Base-by-base conservation (phyloP, 2,888 invertebrate genomes). In the Drosophila atripex region DNA sequence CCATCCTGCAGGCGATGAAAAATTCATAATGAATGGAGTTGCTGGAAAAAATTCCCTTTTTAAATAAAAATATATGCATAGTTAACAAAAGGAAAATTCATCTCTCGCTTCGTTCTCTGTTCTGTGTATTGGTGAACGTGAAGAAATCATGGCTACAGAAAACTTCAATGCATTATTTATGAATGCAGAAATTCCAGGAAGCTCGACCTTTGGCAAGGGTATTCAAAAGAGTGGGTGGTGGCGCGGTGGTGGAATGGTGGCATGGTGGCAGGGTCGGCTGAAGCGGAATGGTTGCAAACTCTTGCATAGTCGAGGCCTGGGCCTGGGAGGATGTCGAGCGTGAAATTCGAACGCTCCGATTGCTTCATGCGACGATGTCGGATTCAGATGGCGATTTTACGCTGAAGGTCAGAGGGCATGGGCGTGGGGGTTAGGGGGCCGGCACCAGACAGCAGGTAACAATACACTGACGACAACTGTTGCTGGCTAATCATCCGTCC, bases 301-400 rank as follows among this genome's bases (percentile, higher is more conserved):
- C 21, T 23, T 23, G 21, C 21, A 23, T 0, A 5, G 5, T 23
- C 21, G 21, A 23, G 21, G 21, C 21, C 39, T 9, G 16, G 47
- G 21, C 38, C 47, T 54, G 60, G 30, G 16, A 30, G 60, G 52
- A 54, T 66, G 52, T 61, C 68, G 61, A 53, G 72, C 68, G 55
- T 75, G 61, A 70, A 70, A 69, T 70, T 57, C 58, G 46, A 59
- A 64, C 65, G 73, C 49, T 55, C 54, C 61, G 63, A 55, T 66
- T 45, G 70, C 60, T 50, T 59, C 53, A 59, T 45, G 25, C 45
- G 18, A 32, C 45, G 18, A 23, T 35, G 35, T 9, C 25, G 14
- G 9, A n/a, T 54, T 21, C 7, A 18, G 21, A 11, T 18, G 18
- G 43, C 18, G 21, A 35, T 35, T 35, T 35, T n/a, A 35, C 14